Evolutionary conservation across 2,888 invertebrate species (phyloP), one percentile per base, ranked within the genome.

Genomic region (Amphimallon solstitiale): DNA sequence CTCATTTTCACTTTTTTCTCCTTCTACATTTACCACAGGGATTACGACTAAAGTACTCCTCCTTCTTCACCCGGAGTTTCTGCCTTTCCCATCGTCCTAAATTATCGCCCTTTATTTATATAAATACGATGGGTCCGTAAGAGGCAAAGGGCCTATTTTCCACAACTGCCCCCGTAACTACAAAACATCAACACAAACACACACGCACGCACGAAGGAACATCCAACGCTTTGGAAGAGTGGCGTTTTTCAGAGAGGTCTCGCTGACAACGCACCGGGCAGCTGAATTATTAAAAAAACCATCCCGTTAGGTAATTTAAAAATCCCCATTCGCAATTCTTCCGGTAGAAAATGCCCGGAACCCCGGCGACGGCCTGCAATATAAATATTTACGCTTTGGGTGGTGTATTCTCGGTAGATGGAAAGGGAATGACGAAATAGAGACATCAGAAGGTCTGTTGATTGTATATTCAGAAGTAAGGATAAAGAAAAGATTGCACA

Each of bases 231-330:
- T 46, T 7, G 46, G 7, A 9, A 6, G 17, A 3, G 10, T 9
- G n/a, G n/a, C n/a, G 15, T 59, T 43, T 59, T 10, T 34, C 56
- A n/a, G n/a, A 14, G 15, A 9, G 51, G 17, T n/a, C 12, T 49
- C 38, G 38, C 40, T 34, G 43, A 59, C 43, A 43, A 43, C 29
- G 29, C 5, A 43, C n/a, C 56, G 45, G 52, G 35, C 17, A 15
- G 17, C 29, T 59, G 56, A 59, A 59, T 59, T 59, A 59, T 59
- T 59, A 59, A 59, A 59, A 56, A 59, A 59, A 43, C 43, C 56
- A 59, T 59, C 56, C 56, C 56, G 56, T 59, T 59, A 59, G 56
- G 43, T 59, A 59, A 56, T 56, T 56, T 56, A 56, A 59, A 59
- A 59, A 59, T 59, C 43, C 45, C 56, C 29, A 29, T 43, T 59